Conservation (phyloP, 1,140 invertebrate genomes). For the Drosophila tropicalis region DNA sequence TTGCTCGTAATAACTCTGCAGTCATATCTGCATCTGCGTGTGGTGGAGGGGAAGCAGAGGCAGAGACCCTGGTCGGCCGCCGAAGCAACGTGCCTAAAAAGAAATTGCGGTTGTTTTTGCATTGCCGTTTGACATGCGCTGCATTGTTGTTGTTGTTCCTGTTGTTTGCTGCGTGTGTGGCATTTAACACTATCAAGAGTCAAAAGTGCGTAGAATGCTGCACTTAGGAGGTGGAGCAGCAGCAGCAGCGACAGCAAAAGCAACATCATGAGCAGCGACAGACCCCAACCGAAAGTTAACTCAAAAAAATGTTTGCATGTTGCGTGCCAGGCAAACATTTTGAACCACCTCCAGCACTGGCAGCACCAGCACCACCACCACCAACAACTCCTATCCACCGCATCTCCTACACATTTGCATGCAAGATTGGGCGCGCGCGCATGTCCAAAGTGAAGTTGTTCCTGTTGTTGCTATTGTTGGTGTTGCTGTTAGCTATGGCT, state of each 20-base stretch:
- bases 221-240: conserved; percentile 39
- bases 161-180: conserved; percentile 57
- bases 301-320: conserved; percentile 80
- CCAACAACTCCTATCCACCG: neutral
- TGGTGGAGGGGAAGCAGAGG: conserved; percentile 14
- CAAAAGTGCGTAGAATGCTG: conserved; percentile 74
- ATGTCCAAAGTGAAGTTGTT: conserved; percentile 70
- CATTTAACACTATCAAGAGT: conserved; percentile 78
- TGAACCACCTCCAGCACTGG: conserved; percentile 38
- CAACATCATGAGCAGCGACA: conserved; percentile 19
- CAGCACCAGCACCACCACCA: conserved; percentile 13
- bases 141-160: conserved; percentile 31
- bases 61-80: conserved; percentile 6
- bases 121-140: conserved; percentile 62
- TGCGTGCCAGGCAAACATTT: conserved; percentile 78
- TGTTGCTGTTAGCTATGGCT: conserved; percentile 47
- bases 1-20: conserved; percentile 67
- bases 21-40: conserved; percentile 59
- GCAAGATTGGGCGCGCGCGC: conserved; percentile 76
- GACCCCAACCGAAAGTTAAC: conserved; percentile 59
- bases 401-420: conserved; percentile 60
- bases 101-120: conserved; percentile 68
- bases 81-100: conserved; percentile 73
- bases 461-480: conserved; percentile 41
- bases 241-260: conserved; percentile 5